These are phyloP conservation scores for Ellobius talpinus DNA, from an alignment of 2,113 vertebrate genomes.

Conservation along the genomic window DNA sequence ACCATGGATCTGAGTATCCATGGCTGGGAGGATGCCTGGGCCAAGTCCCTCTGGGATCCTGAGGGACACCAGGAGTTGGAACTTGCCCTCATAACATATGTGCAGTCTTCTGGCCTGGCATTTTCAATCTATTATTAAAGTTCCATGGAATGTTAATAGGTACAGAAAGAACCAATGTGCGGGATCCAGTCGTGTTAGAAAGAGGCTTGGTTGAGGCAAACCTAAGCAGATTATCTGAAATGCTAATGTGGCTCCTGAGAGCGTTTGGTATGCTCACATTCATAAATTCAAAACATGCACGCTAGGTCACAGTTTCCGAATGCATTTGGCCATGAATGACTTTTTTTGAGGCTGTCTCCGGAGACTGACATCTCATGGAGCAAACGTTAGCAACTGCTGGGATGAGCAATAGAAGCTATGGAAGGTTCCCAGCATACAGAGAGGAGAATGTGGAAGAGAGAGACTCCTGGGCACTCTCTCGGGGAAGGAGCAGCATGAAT, in stretches of 20 bases:
- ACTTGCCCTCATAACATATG: not conserved
- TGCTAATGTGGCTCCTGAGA: not conserved
- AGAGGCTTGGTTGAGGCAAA: not conserved
- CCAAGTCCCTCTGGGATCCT: not conserved
- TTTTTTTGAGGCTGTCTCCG: not conserved
- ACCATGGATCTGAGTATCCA: not conserved
- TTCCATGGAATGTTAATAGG: not conserved
- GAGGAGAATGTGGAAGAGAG: not conserved
- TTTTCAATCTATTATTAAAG: not conserved
- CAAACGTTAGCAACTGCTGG: not conserved
- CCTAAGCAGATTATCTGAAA: not conserved
- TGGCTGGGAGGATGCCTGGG: not conserved
- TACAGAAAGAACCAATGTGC: not conserved
- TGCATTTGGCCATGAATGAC: not conserved
- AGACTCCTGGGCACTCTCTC: not conserved
- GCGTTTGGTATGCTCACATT: not conserved
- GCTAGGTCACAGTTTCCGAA: conserved; percentile 9
- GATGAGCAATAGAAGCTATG: not conserved
- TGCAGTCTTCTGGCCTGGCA: not conserved
- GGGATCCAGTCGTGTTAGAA: not conserved
- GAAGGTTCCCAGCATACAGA: not conserved
- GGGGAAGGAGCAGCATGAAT: conserved; percentile 30
- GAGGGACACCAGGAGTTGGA: not conserved
- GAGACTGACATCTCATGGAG: not conserved
- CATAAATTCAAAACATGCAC: not conserved